Base-by-base conservation (phyloP, 2,888 invertebrate genomes). In the Pollenia labialis region DNA sequence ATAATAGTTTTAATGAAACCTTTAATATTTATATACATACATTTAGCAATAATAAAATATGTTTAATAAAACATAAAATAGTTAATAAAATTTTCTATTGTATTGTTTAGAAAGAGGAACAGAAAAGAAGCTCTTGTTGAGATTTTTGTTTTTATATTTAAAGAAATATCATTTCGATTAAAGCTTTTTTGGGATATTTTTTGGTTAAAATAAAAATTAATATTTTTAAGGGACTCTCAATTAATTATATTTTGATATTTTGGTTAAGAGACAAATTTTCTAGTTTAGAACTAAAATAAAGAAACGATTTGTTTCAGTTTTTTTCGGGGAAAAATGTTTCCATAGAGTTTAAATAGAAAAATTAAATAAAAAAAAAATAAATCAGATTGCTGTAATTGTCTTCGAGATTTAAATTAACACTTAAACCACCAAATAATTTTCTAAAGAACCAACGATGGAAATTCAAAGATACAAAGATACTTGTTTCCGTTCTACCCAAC, bases 1-100 rank as follows among this genome's bases (percentile, higher is more conserved):
- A 62, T 71, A 52, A 80, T 62, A 62, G 52, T 62, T 62, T 42
- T 71, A 71, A 80, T 80, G 80, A 80, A 80, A 80, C 80, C 80
- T 80, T 80, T 80, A 69, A 71, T 71, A 62, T 56, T 42, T 18
- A 14, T 71, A 7, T 80, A 40, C 48, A 46, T 68, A 80, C 62
- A 80, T 52, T 71, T 52, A 7, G 62, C 10, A 62, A 8, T 71
- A 62, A 62, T 18, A 69, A 69, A 48, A 60, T 42, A 54, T 69
- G 7, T 58, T 69, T 44, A 32, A 60, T 44, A 50, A 52, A 69
- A 68, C 58, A 14, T 40, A 50, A 60, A 40, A 32, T 40, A 42
- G n/a, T 23, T 64, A 42, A 62, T 71, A 60, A 69, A 79, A 60
- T 80, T 80, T 44, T 71, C 80, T 80, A 80, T 80, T 79, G 56